phyloP scores from a whole-genome alignment of 2,113 vertebrate species.

The Verasper variegatus region DNA sequence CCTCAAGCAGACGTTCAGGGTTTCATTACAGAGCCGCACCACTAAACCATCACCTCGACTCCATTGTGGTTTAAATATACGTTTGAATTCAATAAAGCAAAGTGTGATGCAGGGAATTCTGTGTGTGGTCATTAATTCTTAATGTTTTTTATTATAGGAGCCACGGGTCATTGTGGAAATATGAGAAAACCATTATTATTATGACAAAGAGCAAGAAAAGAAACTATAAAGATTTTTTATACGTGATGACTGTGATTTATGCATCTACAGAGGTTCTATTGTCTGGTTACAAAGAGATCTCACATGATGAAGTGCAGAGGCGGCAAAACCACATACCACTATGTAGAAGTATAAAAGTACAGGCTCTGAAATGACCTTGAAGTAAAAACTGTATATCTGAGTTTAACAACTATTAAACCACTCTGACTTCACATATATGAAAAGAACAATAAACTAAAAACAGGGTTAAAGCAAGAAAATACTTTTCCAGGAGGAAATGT shows the following conservation, averaged over 20 bases:
- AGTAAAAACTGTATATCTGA: too few relatives aligned
- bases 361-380: too few relatives aligned
- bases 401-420: too few relatives aligned
- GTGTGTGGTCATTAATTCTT: background rate
- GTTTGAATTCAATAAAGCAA: slow-evolving; percentile 9
- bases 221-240: background rate
- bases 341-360: too few relatives aligned
- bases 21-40: background rate
- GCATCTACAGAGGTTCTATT: slow-evolving; percentile 3
- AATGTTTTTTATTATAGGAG: background rate
- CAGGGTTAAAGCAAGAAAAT: too few relatives aligned
- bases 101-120: background rate
- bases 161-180: too few relatives aligned
- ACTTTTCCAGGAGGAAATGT: too few relatives aligned
- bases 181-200: too few relatives aligned
- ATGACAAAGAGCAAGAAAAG: background rate
- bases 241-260: too few relatives aligned
- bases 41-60: background rate
- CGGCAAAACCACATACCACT: background rate
- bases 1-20: background rate
- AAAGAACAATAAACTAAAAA: too few relatives aligned
- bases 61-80: background rate
- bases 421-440: too few relatives aligned
- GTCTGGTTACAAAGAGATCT: slow-evolving; percentile 10
- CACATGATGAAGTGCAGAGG: background rate